A percentile compares a stretch with the other conserved stretches of the same genome.
These are phyloP conservation scores for Cheilosia vulpina DNA, from an alignment of 2,888 invertebrate species.

Conservation along the genomic window DNA sequence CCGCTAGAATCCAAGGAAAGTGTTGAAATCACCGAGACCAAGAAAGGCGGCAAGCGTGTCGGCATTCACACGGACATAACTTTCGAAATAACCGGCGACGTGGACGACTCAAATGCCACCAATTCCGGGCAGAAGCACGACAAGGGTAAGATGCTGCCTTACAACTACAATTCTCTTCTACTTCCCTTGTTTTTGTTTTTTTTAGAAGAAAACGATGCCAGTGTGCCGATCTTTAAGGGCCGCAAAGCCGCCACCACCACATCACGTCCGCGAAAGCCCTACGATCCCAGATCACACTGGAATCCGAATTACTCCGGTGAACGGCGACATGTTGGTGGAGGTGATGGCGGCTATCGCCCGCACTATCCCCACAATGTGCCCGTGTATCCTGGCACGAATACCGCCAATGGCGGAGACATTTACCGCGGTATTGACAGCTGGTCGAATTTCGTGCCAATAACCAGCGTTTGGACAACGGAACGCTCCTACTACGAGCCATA, in stretches of 20 bases:
- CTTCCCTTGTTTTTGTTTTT: neutral
- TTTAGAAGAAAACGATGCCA: slow-evolving; percentile 81
- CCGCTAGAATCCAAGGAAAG: slow-evolving; percentile 82
- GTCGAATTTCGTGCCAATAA: slow-evolving; percentile 81
- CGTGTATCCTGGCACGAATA: slow-evolving; percentile 78
- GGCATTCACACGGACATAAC: slow-evolving; percentile 84
- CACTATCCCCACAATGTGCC: slow-evolving; percentile 79
- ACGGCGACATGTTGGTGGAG: slow-evolving; percentile 75
- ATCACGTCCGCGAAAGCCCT: slow-evolving; percentile 79
- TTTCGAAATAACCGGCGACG: slow-evolving; percentile 82
- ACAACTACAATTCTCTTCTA: neutral
- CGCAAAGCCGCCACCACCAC: slow-evolving; percentile 78
- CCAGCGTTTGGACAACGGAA: slow-evolving; percentile 81
- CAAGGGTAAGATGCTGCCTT: slow-evolving; percentile 77
- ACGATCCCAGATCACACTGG: slow-evolving; percentile 81
- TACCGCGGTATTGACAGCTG: slow-evolving; percentile 80
- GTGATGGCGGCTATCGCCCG: slow-evolving; percentile 78
- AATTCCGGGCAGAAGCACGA: slow-evolving; percentile 80
- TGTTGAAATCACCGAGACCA: slow-evolving; percentile 82
- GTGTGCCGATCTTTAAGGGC: slow-evolving; percentile 83
- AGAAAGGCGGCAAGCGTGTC: slow-evolving; percentile 82
- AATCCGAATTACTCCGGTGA: slow-evolving; percentile 80
- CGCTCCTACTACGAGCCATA: slow-evolving; percentile 79
- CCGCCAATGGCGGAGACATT: slow-evolving; percentile 78
- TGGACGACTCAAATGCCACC: slow-evolving; percentile 80